A percentile compares a stretch with the other conserved stretches of the same genome.
phyloP scores from a whole-genome alignment of 53 echinoderm and acorn worm species.

The Crossaster papposus region DNA sequence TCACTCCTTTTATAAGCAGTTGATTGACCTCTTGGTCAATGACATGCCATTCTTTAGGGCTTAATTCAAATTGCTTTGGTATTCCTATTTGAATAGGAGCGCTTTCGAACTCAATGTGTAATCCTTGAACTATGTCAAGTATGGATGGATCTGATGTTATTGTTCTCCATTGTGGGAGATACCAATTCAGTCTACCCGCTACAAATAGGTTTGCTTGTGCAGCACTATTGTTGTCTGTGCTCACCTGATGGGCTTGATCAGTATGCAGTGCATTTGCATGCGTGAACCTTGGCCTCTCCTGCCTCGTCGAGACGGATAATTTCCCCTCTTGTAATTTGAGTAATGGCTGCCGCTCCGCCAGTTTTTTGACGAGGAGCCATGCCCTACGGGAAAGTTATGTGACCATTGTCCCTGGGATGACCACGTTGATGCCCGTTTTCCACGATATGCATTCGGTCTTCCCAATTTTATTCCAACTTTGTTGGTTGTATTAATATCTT shows the following conservation, averaged over 20 bases:
- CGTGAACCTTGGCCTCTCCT: neutral
- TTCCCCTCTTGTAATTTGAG: slow-evolving; percentile 4
- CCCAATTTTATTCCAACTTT: slow-evolving; percentile 2
- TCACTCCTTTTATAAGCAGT: slow-evolving; percentile 23
- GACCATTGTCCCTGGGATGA: neutral
- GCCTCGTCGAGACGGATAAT: neutral
- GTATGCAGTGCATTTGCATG: neutral
- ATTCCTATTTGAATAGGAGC: neutral
- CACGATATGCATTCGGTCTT: neutral
- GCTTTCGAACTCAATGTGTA: slow-evolving; percentile 13
- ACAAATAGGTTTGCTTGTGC: slow-evolving; percentile 21
- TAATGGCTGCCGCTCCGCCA: slow-evolving; percentile 3
- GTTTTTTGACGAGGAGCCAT: slow-evolving; percentile 13
- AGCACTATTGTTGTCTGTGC: neutral
- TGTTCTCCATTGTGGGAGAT: neutral
- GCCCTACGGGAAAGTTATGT: neutral
- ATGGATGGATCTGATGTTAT: slow-evolving; percentile 17
- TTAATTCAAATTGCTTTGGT: slow-evolving; percentile 2
- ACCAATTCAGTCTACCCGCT: neutral
- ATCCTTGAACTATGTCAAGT: slow-evolving; percentile 13
- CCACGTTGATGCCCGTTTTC: neutral
- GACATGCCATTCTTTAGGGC: neutral
- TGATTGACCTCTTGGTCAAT: neutral
- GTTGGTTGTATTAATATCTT: slow-evolving; percentile 16
- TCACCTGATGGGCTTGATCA: neutral